phyloP scores from a whole-genome alignment of 1,140 invertebrate species.

The Mylabris phalerata region DNA sequence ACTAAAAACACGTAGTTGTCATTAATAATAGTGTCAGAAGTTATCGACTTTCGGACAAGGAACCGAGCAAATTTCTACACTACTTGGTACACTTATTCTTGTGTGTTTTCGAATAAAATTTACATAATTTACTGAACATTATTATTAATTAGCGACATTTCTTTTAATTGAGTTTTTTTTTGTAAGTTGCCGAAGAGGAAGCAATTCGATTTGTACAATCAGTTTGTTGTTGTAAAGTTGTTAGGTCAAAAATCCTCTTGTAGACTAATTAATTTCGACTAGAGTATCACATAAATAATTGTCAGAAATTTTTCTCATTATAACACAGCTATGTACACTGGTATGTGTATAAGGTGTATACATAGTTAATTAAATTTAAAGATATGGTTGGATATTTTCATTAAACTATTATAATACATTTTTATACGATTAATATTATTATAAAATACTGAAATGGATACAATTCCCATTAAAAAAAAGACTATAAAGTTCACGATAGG shows the following conservation, averaged over 20 bases:
- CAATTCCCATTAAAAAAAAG: slow-evolving; percentile 21
- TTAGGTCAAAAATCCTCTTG: no score
- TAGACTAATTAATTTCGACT: slow-evolving; percentile 16
- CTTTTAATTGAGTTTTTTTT: no score
- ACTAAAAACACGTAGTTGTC: not conserved
- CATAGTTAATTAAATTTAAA: slow-evolving; percentile 13
- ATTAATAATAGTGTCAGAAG: slow-evolving; percentile 7
- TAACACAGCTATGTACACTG: no score
- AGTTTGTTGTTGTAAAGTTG: no score
- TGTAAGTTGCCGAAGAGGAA: no score
- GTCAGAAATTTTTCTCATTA: slow-evolving; percentile 13
- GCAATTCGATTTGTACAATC: no score
- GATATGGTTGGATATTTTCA: slow-evolving; percentile 5
- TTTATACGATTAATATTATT: slow-evolving; percentile 10
- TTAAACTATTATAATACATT: slow-evolving; percentile 11
- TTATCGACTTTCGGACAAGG: not conserved
- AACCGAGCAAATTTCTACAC: not conserved
- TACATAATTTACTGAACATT: no score
- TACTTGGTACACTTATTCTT: no score
- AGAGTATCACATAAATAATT: slow-evolving; percentile 8
- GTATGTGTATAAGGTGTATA: not conserved
- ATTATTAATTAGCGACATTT: no score
- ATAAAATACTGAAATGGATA: slow-evolving; percentile 16
- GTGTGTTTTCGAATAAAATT: no score
- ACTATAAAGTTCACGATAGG: slow-evolving; percentile 23